These are phyloP conservation scores for Drosophila borealis DNA, from an alignment of 2,888 invertebrate species.

Conservation along the genomic window DNA sequence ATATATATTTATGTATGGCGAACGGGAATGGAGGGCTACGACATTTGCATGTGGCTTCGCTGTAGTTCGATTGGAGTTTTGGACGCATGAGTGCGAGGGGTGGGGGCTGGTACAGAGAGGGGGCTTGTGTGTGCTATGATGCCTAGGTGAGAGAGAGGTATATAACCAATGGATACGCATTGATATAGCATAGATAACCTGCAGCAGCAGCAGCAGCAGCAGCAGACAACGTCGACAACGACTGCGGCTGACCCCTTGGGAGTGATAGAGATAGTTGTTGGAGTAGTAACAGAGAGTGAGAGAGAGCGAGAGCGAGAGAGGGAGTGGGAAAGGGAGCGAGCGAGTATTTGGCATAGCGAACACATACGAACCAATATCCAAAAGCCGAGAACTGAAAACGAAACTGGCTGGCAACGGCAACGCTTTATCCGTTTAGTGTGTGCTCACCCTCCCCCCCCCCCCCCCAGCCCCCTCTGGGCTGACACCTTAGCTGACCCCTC, in stretches of 20 bases:
- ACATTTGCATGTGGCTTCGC: slow-evolving; percentile 52
- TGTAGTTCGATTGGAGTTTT: slow-evolving; percentile 38
- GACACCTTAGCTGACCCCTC: background rate
- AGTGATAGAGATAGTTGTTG: slow-evolving; percentile 47
- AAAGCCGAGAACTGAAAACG: slow-evolving; percentile 33
- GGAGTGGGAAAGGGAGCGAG: background rate
- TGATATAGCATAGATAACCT: slow-evolving; percentile 70
- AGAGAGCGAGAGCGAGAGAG: slow-evolving; percentile 1
- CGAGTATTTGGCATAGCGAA: slow-evolving; percentile 12
- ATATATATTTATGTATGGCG: background rate
- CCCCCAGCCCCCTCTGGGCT: no score
- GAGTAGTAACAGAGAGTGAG: background rate
- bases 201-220: slow-evolving; percentile 14
- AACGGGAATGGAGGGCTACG: slow-evolving; percentile 5
- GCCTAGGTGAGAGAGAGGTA: slow-evolving; percentile 33
- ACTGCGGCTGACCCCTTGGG: slow-evolving; percentile 43
- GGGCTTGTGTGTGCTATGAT: background rate
- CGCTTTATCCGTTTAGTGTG: background rate
- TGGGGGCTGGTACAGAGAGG: background rate
- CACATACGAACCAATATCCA: slow-evolving; percentile 49
- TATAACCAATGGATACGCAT: slow-evolving; percentile 76
- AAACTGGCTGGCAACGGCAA: slow-evolving; percentile 33
- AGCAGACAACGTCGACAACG: slow-evolving; percentile 6
- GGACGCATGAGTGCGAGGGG: background rate
- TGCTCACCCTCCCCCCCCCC: background rate